These are phyloP conservation scores for Dynastes tityus DNA, from an alignment of 2,888 invertebrate genomes.

Conservation along the genomic window DNA sequence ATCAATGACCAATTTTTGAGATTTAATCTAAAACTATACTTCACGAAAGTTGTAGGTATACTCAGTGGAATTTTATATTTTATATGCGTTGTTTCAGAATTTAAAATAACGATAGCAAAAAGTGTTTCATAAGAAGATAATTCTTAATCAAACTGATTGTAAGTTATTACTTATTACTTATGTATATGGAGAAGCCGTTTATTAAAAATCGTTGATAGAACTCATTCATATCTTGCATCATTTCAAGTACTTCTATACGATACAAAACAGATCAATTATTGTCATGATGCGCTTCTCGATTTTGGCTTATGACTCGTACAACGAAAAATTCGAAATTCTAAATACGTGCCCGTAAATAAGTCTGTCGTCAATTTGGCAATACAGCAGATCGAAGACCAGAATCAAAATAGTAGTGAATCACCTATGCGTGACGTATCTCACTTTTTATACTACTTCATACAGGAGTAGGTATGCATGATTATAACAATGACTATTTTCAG, in stretches of 20 bases:
- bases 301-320: slow-evolving; percentile 24
- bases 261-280: slow-evolving; percentile 20
- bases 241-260: neutral
- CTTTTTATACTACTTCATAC: neutral
- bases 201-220: neutral
- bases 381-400: slow-evolving; percentile 25
- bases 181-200: neutral
- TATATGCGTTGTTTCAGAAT: too few species aligned
- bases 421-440: slow-evolving; percentile 6
- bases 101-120: too few species aligned
- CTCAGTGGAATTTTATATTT: too few species aligned
- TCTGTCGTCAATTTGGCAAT: slow-evolving; percentile 35
- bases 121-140: too few species aligned
- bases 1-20: too few species aligned
- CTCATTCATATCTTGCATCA: neutral
- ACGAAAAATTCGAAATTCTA: slow-evolving; percentile 22
- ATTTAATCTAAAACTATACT: too few species aligned
- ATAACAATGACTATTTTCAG: slow-evolving; percentile 28
- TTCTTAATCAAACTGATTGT: too few species aligned
- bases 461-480: slow-evolving; percentile 13
- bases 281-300: slow-evolving; percentile 1
- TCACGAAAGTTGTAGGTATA: too few species aligned
- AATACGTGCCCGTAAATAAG: slow-evolving; percentile 6
- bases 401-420: slow-evolving; percentile 45
- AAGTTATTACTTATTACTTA: too few species aligned